phyloP scores from a whole-genome alignment of 2,797 vertebrate species.

The Sebastes flavidus region DNA sequence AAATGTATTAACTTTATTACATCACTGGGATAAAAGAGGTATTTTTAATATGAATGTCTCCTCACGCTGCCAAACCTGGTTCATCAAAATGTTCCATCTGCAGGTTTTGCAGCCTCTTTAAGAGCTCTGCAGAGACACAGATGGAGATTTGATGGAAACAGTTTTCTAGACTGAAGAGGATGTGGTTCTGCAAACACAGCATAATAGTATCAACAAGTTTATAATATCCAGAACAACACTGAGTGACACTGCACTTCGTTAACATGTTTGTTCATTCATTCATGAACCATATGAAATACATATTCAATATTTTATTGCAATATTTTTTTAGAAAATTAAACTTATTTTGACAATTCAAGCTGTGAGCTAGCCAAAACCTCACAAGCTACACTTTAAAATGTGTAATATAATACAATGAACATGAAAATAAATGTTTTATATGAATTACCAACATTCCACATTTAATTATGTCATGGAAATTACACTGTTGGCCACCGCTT shows the following conservation, averaged over 20 bases:
- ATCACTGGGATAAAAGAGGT: no score
- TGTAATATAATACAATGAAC: neutral
- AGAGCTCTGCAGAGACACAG: neutral
- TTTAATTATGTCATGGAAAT: neutral
- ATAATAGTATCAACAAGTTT: neutral
- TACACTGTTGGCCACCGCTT: neutral
- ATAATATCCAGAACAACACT: neutral
- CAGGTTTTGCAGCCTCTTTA: neutral
- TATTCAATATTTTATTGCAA: neutral
- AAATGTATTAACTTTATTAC: no score
- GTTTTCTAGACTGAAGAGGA: neutral
- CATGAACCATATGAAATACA: neutral
- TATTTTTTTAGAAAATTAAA: neutral
- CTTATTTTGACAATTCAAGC: neutral
- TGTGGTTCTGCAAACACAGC: neutral
- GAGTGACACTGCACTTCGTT: neutral
- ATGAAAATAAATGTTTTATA: neutral
- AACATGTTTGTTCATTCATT: neutral
- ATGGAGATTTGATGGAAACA: neutral
- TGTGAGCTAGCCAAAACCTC: neutral
- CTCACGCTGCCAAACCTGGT: neutral
- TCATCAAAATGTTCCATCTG: constrained; percentile 5
- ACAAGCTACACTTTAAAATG: neutral
- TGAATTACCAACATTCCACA: neutral
- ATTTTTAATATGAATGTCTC: neutral